Evolutionary conservation across 2,797 vertebrate species (phyloP).

Genomic region (Sebastes ruberrimus): DNA sequence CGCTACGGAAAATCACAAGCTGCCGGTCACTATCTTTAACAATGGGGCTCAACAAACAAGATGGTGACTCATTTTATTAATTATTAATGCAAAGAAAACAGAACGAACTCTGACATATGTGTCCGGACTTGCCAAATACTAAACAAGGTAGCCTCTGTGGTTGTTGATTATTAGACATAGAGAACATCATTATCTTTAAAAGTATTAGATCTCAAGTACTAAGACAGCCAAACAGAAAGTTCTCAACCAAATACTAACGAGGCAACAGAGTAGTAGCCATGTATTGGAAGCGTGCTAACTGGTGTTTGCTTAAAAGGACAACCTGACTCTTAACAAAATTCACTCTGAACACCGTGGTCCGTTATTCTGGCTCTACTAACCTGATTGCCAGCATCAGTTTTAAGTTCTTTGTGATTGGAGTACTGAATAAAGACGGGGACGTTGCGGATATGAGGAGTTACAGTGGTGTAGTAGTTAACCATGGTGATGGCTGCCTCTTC

Average conservation of each 20-base stretch:
- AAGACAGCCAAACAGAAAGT: not conserved
- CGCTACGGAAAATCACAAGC: slow-evolving; percentile 74
- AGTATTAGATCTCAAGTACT: not conserved
- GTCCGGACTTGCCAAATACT: not conserved
- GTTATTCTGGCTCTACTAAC: slow-evolving; percentile 64
- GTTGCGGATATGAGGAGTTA: slow-evolving; percentile 94
- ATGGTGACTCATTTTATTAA: not conserved
- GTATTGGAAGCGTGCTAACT: not conserved
- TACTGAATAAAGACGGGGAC: slow-evolving; percentile 96
- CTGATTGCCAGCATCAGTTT: slow-evolving; percentile 95
- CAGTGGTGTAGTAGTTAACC: slow-evolving; percentile 96
- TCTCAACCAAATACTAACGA: not conserved
- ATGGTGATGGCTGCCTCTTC: slow-evolving; percentile 97
- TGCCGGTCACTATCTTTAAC: not conserved
- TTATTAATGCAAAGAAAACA: not conserved
- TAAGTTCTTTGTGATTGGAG: slow-evolving; percentile 98
- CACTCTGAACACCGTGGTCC: not conserved
- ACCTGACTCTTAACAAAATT: not conserved
- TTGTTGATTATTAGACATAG: not conserved
- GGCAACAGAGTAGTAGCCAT: not conserved
- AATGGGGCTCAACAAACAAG: not conserved
- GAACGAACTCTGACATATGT: not conserved
- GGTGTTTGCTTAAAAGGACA: not conserved
- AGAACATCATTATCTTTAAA: not conserved
- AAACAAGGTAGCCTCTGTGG: not conserved